A percentile compares a stretch with the other conserved stretches of the same genome.
Evolutionary conservation across 30 jellyfish, hydroid and myxozoan genomes (phyloP).

Genomic region (Hydra vulgaris): DNA sequence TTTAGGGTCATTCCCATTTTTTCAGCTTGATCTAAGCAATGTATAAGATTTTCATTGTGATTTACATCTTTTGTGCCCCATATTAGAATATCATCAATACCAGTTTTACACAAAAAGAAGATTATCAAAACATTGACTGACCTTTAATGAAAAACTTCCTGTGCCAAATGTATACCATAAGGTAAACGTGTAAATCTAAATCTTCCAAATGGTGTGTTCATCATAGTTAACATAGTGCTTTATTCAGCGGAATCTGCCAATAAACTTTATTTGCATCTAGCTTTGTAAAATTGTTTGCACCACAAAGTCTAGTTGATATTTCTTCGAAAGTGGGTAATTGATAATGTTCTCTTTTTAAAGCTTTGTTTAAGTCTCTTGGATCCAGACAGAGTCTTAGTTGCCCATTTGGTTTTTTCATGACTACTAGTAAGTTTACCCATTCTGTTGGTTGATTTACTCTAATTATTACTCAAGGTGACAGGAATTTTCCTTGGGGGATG

Average conservation of each 20-base stretch:
- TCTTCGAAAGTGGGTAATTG: too few relatives aligned
- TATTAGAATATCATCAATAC: conserved; percentile 37
- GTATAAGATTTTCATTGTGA: too few relatives aligned
- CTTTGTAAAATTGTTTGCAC: too few relatives aligned
- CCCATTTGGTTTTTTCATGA: conserved; percentile 57
- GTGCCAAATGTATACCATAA: conserved; percentile 54
- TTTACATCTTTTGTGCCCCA: too few relatives aligned
- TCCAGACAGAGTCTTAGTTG: conserved; percentile 60
- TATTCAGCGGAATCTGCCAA: too few relatives aligned
- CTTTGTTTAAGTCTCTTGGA: conserved; percentile 59
- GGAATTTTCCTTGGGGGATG: conserved; percentile 34
- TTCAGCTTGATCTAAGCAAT: too few relatives aligned
- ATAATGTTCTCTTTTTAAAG: conserved; percentile 48
- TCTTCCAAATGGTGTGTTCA: too few relatives aligned
- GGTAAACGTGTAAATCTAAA: too few relatives aligned
- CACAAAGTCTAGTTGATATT: too few relatives aligned
- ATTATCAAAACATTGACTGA: conserved; percentile 27
- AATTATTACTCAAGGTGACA: conserved; percentile 30
- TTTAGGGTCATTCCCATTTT: too few relatives aligned
- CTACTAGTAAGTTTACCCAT: conserved; percentile 58
- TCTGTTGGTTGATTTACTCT: conserved; percentile 53
- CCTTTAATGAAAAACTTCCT: conserved; percentile 38
- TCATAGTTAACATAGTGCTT: too few relatives aligned
- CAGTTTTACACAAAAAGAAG: conserved; percentile 31
- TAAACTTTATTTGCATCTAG: too few relatives aligned